Conservation (phyloP, 2,113 vertebrate species). For the Siphamia tubifer region DNA sequence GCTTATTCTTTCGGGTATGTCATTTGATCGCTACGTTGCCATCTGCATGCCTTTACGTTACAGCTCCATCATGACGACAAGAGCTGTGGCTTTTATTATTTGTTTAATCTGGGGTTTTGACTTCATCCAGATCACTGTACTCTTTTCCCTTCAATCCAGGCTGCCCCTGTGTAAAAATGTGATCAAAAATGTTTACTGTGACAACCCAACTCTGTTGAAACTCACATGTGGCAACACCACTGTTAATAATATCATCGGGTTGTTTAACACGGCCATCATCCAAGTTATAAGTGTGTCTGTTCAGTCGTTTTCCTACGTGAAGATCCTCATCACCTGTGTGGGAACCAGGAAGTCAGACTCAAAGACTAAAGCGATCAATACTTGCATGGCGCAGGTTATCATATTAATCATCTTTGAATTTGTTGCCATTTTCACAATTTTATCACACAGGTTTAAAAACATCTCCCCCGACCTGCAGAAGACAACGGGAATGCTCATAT, state of each 20-base stretch:
- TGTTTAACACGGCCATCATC: constrained; percentile 71
- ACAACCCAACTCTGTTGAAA: constrained; percentile 77
- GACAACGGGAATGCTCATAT: constrained; percentile 77
- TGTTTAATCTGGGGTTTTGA: constrained; percentile 70
- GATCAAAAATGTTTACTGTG: constrained; percentile 74
- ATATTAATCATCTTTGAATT: constrained; percentile 75
- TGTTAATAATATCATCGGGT: constrained; percentile 69
- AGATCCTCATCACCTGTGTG: constrained; percentile 73
- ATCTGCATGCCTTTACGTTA: too few relatives aligned
- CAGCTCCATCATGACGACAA: constrained; percentile 68
- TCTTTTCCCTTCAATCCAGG: constrained; percentile 69
- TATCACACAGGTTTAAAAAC: constrained; percentile 73
- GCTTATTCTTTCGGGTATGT: constrained; percentile 79
- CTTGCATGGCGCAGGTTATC: constrained; percentile 69
- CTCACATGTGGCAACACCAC: constrained; percentile 67
- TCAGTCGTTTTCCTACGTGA: constrained; percentile 71
- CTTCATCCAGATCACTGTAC: constrained; percentile 50
- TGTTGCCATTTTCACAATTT: constrained; percentile 69
- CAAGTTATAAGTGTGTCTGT: constrained; percentile 67
- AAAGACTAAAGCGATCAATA: constrained; percentile 74
- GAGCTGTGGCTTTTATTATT: constrained; percentile 49
- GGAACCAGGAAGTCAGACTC: constrained; percentile 41
- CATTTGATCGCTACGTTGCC: constrained; percentile 79
- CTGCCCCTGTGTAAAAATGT: constrained; percentile 63
- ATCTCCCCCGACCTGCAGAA: constrained; percentile 70